Base-by-base conservation (phyloP, 2,888 invertebrate species). In the Apoderus coryli region DNA sequence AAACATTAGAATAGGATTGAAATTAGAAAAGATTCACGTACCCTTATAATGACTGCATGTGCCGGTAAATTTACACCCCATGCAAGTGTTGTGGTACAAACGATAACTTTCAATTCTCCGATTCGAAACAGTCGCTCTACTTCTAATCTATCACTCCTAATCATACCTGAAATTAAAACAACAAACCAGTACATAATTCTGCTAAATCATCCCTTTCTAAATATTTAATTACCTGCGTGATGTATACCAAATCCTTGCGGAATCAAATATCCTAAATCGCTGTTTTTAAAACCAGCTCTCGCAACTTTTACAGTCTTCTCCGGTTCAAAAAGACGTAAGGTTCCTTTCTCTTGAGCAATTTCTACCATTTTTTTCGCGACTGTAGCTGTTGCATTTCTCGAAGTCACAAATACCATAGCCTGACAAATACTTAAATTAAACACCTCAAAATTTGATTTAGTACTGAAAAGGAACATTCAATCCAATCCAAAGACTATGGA, bases 51-150 rank as follows among this genome's bases (percentile, higher is more conserved):
- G 39, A 98, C 96, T 15, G 90, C 95, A 56, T 96, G 95, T 0
- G 98, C 98, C 0, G 98, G 98, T 40, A 99, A 66, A 63, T 99
- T 99, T 4, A 99, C 96, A 44, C 98, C 98, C 98, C 98, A 99
- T 14, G 98, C 98, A 15, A 99, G 64, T 0, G 98, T 99, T 0
- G 98, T 86, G 0, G 98, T 99, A 54, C 96, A 96, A 5, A 92
- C 84, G 2, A 99, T 62, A 1, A 84, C 89, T 52, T 78, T 84
- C 35, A 92, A 75, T 39, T 77, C 69, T 0, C 95, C 95, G 33
- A 81, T 80, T 0, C 77, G 61, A 53, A 98, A 98, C 47, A 81
- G 79, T 53, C 80, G 82, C 57, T 98, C 96, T 4, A 52, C 47
- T 41, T 51, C 52, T 16, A 51, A 36, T 31, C 52, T 38, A 30